Conservation (phyloP, 2,113 vertebrate species). For the Ranitomeya variabilis region DNA sequence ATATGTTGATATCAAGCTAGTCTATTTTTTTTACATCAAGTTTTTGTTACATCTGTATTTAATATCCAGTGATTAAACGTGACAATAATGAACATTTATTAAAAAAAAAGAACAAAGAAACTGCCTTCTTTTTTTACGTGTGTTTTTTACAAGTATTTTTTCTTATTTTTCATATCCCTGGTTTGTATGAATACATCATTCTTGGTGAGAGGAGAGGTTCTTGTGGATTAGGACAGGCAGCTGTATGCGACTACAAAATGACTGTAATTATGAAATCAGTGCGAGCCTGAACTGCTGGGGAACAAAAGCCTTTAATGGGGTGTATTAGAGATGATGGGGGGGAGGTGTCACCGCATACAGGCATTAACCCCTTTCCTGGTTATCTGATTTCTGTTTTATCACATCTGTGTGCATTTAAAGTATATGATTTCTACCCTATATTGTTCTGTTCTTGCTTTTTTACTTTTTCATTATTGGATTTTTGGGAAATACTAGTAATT, state of each 20-base stretch:
- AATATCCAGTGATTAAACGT: constrained; percentile 21
- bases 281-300: constrained; percentile 63
- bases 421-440: neutral
- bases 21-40: constrained; percentile 9
- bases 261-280: constrained; percentile 79
- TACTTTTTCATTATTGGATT: too few relatives aligned
- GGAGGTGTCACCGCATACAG: constrained; percentile 12
- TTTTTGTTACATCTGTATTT: constrained; percentile 32
- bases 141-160: neutral
- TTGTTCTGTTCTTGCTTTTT: neutral
- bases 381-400: neutral
- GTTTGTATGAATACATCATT: neutral
- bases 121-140: neutral
- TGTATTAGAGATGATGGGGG: constrained; percentile 55
- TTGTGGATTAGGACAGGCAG: constrained; percentile 63
- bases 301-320: constrained; percentile 69
- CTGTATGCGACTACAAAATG: constrained; percentile 78
- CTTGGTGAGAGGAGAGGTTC: neutral
- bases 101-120: neutral
- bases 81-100: neutral
- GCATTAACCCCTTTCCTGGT: constrained; percentile 20
- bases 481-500: too few relatives aligned
- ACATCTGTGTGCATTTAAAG: neutral
- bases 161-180: neutral
- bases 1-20: neutral